These are phyloP conservation scores for Phengaris alcon DNA, from an alignment of 2,888 invertebrate genomes.

Conservation along the genomic window DNA sequence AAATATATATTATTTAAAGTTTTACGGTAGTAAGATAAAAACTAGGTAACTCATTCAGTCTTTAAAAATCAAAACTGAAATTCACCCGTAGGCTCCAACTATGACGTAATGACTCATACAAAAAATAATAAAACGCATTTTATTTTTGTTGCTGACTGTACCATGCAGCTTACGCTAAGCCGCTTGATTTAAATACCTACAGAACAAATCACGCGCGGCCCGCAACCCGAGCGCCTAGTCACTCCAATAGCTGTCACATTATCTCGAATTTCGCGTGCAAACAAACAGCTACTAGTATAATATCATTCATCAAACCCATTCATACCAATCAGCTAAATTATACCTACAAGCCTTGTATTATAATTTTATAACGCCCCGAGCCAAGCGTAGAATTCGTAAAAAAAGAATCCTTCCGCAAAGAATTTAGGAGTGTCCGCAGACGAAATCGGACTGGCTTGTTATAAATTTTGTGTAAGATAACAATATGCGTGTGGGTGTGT, in stretches of 20 bases:
- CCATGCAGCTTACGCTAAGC: neutral
- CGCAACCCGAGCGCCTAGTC: neutral
- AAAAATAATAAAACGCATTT: neutral
- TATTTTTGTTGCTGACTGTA: neutral
- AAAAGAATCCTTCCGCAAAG: conserved; percentile 72
- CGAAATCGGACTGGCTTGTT: conserved; percentile 75
- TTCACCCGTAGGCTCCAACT: neutral
- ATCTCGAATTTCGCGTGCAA: conserved; percentile 18
- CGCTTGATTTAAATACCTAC: conserved; percentile 21
- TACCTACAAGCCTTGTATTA: conserved; percentile 46
- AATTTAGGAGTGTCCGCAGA: conserved; percentile 75
- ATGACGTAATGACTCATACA: neutral
- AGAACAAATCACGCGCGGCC: conserved; percentile 11
- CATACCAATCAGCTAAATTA: conserved; percentile 54
- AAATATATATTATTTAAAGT: no score
- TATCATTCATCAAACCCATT: conserved; percentile 50
- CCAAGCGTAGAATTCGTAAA: conserved; percentile 55
- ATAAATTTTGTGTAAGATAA: conserved; percentile 78
- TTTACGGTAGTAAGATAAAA: no score
- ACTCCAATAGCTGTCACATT: conserved; percentile 3
- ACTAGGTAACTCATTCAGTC: no score
- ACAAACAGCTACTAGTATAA: neutral
- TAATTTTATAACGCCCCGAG: conserved; percentile 64
- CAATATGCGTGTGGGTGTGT: conserved; percentile 76
- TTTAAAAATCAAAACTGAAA: neutral